Conservation (phyloP, 2,113 vertebrate species). For the Halcyon malimbica region DNA sequence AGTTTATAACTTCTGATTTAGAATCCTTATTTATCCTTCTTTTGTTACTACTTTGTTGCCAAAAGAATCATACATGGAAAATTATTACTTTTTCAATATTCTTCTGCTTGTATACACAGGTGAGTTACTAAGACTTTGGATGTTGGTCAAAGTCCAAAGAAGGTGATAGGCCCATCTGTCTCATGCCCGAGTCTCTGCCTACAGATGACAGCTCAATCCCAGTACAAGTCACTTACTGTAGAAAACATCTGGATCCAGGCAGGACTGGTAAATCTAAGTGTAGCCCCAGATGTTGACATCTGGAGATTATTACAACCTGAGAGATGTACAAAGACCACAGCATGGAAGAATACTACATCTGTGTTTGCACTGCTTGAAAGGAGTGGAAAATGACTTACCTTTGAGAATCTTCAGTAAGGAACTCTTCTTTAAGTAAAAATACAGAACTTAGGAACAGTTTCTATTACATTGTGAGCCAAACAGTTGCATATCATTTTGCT, state of each 20-base stretch:
- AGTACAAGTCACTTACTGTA: background rate
- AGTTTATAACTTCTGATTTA: background rate
- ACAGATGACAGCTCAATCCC: background rate
- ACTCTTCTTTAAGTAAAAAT: background rate
- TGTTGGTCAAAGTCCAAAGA: background rate
- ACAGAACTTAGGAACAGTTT: background rate
- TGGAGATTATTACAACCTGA: background rate
- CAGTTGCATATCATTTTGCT: background rate
- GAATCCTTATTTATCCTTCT: background rate
- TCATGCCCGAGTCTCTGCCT: background rate
- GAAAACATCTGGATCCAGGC: background rate
- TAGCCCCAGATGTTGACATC: background rate
- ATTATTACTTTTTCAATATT: background rate
- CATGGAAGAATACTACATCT: background rate
- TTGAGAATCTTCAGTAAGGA: background rate
- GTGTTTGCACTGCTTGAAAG: background rate
- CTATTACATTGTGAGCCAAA: background rate
- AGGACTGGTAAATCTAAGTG: background rate
- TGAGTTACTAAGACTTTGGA: background rate
- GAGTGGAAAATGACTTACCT: background rate
- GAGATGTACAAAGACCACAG: background rate
- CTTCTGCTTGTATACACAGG: background rate
- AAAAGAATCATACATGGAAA: background rate
- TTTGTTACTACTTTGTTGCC: background rate
- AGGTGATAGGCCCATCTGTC: background rate